Evolutionary conservation across 2,888 invertebrate species (phyloP).

Genomic region (Hedychridium roseum): DNA sequence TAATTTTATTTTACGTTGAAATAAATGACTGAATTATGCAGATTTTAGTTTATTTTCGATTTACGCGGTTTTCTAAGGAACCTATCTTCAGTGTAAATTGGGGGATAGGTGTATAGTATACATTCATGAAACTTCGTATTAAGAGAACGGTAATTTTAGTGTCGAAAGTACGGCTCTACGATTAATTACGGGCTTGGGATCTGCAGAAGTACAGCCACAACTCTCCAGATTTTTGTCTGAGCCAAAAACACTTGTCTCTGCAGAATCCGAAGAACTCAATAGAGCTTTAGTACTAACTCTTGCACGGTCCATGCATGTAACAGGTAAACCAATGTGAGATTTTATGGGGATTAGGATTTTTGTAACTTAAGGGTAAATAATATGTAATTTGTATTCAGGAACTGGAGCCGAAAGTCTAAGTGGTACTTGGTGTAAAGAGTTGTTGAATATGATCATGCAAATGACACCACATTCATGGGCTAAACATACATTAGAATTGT

Average conservation of each 20-base stretch:
- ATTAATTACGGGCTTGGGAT: slow-evolving; percentile 88
- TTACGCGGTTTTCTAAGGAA: no score
- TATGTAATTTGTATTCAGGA: slow-evolving; percentile 29
- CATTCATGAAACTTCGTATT: no score
- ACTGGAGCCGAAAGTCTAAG: slow-evolving; percentile 68
- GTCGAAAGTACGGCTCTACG: slow-evolving; percentile 90
- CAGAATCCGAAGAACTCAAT: slow-evolving; percentile 95
- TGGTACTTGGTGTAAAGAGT: slow-evolving; percentile 88
- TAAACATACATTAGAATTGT: slow-evolving; percentile 86
- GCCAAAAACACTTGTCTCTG: slow-evolving; percentile 88
- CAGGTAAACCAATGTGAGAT: slow-evolving; percentile 67
- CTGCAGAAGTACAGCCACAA: slow-evolving; percentile 93
- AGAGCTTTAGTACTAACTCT: slow-evolving; percentile 91
- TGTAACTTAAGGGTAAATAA: slow-evolving; percentile 1
- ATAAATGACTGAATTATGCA: no score
- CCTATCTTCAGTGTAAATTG: no score
- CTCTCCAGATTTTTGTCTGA: slow-evolving; percentile 91
- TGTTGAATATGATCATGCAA: slow-evolving; percentile 88
- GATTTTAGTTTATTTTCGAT: no score
- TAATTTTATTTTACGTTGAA: no score
- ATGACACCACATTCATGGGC: slow-evolving; percentile 97
- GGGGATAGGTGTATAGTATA: no score
- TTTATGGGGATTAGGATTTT: slow-evolving; percentile 2
- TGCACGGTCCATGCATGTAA: slow-evolving; percentile 93
- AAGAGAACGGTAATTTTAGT: no score